phyloP scores from a whole-genome alignment of 2,113 vertebrate genomes.

The Hystrix brachyura region DNA sequence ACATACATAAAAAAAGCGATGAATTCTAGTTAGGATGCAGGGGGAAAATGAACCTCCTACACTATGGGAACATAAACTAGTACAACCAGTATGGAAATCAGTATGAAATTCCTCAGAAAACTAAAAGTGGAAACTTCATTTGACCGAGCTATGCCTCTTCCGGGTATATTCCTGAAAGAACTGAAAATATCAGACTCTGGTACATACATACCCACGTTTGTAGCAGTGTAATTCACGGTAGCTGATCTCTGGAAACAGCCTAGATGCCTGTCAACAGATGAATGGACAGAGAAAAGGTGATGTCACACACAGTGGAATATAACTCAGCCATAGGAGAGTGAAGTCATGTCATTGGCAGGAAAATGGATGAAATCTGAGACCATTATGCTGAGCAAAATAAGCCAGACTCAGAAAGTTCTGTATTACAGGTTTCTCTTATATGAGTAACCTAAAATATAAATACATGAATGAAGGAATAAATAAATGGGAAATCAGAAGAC shows the following conservation, averaged over 20 bases:
- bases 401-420: neutral
- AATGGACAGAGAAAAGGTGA: neutral
- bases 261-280: neutral
- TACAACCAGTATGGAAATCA: neutral
- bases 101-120: neutral
- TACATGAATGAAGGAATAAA: neutral
- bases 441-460: neutral
- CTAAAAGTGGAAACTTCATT: neutral
- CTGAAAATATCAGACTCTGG: neutral
- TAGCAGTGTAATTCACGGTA: neutral
- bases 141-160: neutral
- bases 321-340: neutral
- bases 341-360: neutral
- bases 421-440: neutral
- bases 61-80: neutral
- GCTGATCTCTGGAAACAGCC: neutral
- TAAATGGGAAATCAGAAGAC: neutral
- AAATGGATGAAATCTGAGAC: neutral
- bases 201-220: neutral
- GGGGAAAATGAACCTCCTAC: neutral
- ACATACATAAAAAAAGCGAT: neutral
- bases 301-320: neutral
- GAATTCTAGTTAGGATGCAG: neutral
- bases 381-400: neutral
- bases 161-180: neutral